Conservation (phyloP, 2,113 vertebrate species). For the Phaetusa simplex region DNA sequence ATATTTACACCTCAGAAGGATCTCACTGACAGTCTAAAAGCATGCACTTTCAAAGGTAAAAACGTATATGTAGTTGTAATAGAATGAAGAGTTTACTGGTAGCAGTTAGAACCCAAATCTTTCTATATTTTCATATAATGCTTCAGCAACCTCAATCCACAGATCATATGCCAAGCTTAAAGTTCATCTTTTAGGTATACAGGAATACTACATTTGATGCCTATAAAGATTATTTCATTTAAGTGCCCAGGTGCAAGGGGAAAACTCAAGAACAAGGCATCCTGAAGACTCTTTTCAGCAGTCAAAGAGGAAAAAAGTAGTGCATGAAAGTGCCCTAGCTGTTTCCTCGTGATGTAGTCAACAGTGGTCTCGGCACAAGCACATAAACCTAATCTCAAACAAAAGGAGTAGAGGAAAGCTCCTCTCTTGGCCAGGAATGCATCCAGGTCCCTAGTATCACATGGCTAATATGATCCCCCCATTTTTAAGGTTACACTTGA, state of each 20-base stretch:
- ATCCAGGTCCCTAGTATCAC: neutral
- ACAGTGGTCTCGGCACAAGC: neutral
- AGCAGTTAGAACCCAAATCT: neutral
- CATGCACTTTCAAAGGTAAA: neutral
- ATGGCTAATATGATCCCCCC: neutral
- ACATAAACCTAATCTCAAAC: fast-evolving
- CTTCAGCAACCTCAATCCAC: neutral
- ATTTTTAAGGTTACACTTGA: neutral
- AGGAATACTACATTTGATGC: neutral
- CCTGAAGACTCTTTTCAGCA: neutral
- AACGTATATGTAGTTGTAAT: neutral
- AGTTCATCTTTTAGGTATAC: neutral
- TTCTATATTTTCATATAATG: neutral
- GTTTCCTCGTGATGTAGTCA: neutral
- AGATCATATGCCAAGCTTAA: neutral
- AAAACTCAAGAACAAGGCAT: neutral
- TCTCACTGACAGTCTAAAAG: neutral
- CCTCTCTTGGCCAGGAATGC: neutral
- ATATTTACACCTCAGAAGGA: neutral
- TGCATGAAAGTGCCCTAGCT: neutral
- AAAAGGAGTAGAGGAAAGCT: neutral
- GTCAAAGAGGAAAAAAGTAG: neutral
- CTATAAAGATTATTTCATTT: neutral
- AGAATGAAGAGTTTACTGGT: neutral
- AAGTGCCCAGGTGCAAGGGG: neutral